A percentile compares a stretch with the other conserved stretches of the same genome.
Evolutionary conservation across 2,888 invertebrate genomes (phyloP).

Genomic region (Quadroppia sp.): DNA sequence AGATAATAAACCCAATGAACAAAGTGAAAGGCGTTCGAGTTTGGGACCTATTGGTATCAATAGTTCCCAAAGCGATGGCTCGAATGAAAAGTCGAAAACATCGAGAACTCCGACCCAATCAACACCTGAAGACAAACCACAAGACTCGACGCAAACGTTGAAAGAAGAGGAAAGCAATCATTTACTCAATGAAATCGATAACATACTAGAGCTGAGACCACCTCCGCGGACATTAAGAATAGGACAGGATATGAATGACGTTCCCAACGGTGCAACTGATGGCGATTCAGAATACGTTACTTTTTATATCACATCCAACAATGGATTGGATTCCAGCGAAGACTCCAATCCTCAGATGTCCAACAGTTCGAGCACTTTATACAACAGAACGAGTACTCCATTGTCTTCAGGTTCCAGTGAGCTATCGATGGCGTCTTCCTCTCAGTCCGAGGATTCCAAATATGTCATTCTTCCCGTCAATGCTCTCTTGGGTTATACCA

Average conservation of each 20-base stretch:
- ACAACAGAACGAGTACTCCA: slow-evolving; percentile 36
- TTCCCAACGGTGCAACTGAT: slow-evolving; percentile 8
- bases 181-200: slow-evolving; percentile 47
- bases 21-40: slow-evolving; percentile 31
- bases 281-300: slow-evolving; percentile 48
- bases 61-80: neutral
- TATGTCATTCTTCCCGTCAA: slow-evolving; percentile 21
- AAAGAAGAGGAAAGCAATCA: slow-evolving; percentile 50
- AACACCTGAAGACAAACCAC: neutral
- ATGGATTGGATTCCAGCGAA: slow-evolving; percentile 23
- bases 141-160: neutral
- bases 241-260: slow-evolving; percentile 41
- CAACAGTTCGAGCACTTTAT: slow-evolving; percentile 24
- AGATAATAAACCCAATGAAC: slow-evolving; percentile 1
- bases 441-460: slow-evolving; percentile 38
- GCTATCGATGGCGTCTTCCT: slow-evolving; percentile 38
- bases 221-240: slow-evolving; percentile 42
- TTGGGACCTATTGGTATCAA: slow-evolving; percentile 16
- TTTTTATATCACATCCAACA: slow-evolving; percentile 42
- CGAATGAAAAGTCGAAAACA: slow-evolving; percentile 8
- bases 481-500: slow-evolving; percentile 17
- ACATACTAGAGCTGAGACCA: slow-evolving; percentile 42
- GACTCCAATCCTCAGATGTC: slow-evolving; percentile 25
- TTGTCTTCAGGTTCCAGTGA: slow-evolving; percentile 40
- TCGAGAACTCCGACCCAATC: neutral